These are phyloP conservation scores for Neotoxoptera formosana DNA, from an alignment of 1,140 invertebrate genomes.

Conservation along the genomic window DNA sequence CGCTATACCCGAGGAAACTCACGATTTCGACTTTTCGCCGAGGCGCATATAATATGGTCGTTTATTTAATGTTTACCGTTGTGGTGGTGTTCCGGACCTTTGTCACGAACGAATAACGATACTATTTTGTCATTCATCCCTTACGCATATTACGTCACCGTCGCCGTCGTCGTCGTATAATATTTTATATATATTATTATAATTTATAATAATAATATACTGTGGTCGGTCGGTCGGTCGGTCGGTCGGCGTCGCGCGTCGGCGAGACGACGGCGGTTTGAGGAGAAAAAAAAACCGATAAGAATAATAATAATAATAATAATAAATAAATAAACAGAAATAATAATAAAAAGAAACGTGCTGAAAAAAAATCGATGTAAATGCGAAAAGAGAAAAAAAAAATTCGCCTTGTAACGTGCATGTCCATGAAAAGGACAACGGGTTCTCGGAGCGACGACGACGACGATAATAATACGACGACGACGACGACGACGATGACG, in stretches of 20 bases:
- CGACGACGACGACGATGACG: conserved; percentile 36
- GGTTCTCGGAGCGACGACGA: neutral
- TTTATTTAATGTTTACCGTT: neutral
- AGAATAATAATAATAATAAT: neutral
- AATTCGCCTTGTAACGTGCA: conserved; percentile 11
- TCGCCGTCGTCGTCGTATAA: neutral
- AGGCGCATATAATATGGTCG: no score
- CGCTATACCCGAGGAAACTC: neutral
- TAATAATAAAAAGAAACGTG: neutral
- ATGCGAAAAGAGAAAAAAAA: conserved; percentile 39
- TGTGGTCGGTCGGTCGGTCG: neutral
- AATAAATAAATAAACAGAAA: neutral
- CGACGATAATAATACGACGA: neutral
- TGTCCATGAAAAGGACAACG: conserved; percentile 56
- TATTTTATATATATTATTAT: neutral
- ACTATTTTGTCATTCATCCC: neutral
- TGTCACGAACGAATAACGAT: neutral
- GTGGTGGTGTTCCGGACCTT: neutral
- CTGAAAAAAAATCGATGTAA: conserved; percentile 30
- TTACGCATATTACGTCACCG: neutral
- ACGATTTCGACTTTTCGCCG: neutral
- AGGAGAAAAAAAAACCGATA: neutral
- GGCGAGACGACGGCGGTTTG: neutral
- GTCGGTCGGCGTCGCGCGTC: neutral
- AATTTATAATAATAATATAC: conserved; percentile 7